Base-by-base conservation (phyloP, 2,888 invertebrate species). In the Parelbella ahira region DNA sequence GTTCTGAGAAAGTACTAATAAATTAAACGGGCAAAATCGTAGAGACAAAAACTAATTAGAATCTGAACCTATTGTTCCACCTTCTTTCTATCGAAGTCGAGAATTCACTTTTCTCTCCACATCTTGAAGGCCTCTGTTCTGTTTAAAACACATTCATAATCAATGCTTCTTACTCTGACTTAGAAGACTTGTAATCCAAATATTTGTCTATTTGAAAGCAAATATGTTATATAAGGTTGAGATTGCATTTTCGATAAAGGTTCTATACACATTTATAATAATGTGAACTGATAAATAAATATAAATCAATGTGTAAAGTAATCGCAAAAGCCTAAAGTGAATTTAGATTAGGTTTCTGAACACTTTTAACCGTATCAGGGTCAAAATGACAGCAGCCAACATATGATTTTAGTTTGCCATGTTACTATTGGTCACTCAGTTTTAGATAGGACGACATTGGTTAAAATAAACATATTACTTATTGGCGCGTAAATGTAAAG, bases 31-130 rank as follows among this genome's bases (percentile, higher is more conserved):
- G 49, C 53, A 50, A 60, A 58, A 62, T 59, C 53, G 54, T 54
- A 65, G 58, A 58, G 57, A 63, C 56, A 71, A 73, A 74, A 60
- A 60, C 57, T 63, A 63, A 64, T 60, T 54, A 54, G 58, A 72
- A 65, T 56, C 50, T n/a, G 15, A 4, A 54, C 52, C 62, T 63
- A 68, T 63, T 69, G 64, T 23, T 33, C 33, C 23, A 33, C 33
- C 29, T 32, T 15, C 20, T 20, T 25, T 5, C n/a, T 6, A 4
- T 15, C 15, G 15, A 15, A 15, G 4, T 15, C 15, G 15, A 15
- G 15, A 2, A 3, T 1, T 10, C 4, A 24, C 15, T 21, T n/a
- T 37, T 44, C 38, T 39, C 37, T 32, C 33, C 37, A 45, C 43
- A 36, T 45, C 43, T 49, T 44, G 42, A 47, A 45, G 43, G 43